Percentiles rank a stretch among this genome's conserved stretches.
Conservation (phyloP, 30 jellyfish, hydroid and myxozoan species). For the Catostylus mosaicus region DNA sequence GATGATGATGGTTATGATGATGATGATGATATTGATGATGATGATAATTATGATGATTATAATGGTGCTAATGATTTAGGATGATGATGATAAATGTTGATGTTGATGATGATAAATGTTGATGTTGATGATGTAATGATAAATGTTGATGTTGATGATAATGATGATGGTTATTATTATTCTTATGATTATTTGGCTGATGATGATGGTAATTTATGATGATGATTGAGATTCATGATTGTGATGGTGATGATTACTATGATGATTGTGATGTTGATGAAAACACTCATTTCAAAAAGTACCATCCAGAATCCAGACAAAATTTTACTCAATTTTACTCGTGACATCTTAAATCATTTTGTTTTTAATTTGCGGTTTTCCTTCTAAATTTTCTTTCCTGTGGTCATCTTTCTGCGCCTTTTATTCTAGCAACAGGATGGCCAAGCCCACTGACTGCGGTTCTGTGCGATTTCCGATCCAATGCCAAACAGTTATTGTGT, state of each 20-base stretch:
- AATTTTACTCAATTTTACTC: not conserved
- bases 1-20: not conserved
- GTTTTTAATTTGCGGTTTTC: not conserved
- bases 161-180: not conserved
- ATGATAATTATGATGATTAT: not conserved
- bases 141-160: not conserved
- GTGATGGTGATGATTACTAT: no score
- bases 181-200: no score
- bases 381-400: slow-evolving; percentile 8
- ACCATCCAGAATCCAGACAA: no score
- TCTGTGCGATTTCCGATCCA: slow-evolving; percentile 25
- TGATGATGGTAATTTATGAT: no score
- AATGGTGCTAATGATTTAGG: not conserved
- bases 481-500: no score
- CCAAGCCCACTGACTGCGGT: slow-evolving; percentile 35
- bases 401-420: slow-evolving; percentile 5
- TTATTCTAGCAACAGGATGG: slow-evolving; percentile 18
- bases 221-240: no score
- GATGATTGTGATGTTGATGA: no score
- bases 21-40: not conserved
- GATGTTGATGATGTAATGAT: not conserved
- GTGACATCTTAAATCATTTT: not conserved
- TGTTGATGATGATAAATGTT: not conserved
- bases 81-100: not conserved
- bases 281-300: no score